A percentile compares a stretch with the other conserved stretches of the same genome.
These are phyloP conservation scores for Holacanthus passer DNA, from an alignment of 2,113 vertebrate genomes.

Conservation along the genomic window DNA sequence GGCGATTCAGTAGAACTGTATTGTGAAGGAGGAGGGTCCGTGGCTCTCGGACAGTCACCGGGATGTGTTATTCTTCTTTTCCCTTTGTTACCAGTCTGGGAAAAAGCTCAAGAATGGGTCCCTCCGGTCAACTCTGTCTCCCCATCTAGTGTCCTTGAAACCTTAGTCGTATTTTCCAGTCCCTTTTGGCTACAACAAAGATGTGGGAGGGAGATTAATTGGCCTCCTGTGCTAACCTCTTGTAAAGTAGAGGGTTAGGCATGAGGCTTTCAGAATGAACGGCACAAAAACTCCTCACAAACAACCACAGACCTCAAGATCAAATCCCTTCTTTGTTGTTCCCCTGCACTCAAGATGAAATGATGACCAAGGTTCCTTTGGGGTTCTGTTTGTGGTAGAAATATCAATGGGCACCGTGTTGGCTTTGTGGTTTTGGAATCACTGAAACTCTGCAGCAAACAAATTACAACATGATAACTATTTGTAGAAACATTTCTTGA, in stretches of 20 bases:
- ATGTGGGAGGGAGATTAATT: constrained; percentile 38
- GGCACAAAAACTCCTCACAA: constrained; percentile 15
- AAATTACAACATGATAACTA: too few relatives aligned
- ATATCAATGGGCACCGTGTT: background rate
- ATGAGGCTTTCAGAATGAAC: constrained; percentile 7
- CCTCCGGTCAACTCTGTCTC: constrained; percentile 47
- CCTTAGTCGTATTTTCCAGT: constrained; percentile 38
- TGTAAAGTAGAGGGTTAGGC: constrained; percentile 15
- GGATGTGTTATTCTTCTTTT: constrained; percentile 35
- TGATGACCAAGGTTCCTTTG: background rate
- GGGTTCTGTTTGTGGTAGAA: background rate
- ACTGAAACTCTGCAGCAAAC: too few relatives aligned
- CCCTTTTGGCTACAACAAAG: constrained; percentile 33
- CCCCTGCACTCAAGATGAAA: background rate
- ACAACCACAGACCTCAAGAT: background rate
- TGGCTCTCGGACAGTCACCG: constrained; percentile 48
- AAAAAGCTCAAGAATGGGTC: constrained; percentile 40
- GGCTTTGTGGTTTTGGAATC: background rate
- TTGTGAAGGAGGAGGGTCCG: constrained; percentile 40
- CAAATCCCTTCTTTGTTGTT: constrained; percentile 22
- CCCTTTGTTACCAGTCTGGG: constrained; percentile 62
- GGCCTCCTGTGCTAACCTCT: constrained; percentile 23
- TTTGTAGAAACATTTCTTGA: background rate
- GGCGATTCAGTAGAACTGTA: constrained; percentile 32
- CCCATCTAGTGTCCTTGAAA: constrained; percentile 59